These are phyloP conservation scores for Petrocephalus microphthalmus DNA, from an alignment of 2,113 vertebrate species.

Conservation along the genomic window DNA sequence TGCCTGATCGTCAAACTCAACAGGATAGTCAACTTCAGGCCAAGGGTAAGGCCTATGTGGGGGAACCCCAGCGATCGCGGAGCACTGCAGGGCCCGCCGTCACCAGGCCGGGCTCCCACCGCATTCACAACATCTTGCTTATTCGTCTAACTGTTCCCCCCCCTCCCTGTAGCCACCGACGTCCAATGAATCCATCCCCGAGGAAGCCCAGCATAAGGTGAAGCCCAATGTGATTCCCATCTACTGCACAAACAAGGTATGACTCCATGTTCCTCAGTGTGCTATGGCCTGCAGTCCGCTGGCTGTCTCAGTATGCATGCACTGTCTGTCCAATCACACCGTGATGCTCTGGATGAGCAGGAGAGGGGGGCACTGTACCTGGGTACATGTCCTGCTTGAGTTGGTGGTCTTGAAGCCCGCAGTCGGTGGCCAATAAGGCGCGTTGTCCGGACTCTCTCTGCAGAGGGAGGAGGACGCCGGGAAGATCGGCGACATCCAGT, in stretches of 20 bases:
- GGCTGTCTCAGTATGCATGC: background rate
- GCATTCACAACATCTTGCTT: background rate
- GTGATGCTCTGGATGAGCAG: background rate
- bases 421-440: background rate
- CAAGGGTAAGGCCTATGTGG: conserved; percentile 63
- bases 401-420: background rate
- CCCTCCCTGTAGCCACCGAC: conserved; percentile 60
- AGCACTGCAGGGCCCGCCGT: background rate
- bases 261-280: background rate
- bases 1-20: conserved; percentile 91
- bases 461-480: conserved; percentile 73
- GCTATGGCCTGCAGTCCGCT: background rate
- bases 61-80: too few relatives aligned
- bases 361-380: background rate
- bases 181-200: conserved; percentile 56
- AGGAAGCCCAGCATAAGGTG: conserved; percentile 32
- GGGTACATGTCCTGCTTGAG: background rate
- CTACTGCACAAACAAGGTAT: conserved; percentile 76
- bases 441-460: background rate
- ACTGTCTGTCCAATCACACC: background rate
- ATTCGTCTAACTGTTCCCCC: background rate
- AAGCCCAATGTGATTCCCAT: conserved; percentile 68
- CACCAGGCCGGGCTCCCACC: background rate
- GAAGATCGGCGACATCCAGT: conserved; percentile 66
- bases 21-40: conserved; percentile 82